Evolutionary conservation across 2,113 vertebrate genomes (phyloP).

Genomic region (Glaucomys volans): DNA sequence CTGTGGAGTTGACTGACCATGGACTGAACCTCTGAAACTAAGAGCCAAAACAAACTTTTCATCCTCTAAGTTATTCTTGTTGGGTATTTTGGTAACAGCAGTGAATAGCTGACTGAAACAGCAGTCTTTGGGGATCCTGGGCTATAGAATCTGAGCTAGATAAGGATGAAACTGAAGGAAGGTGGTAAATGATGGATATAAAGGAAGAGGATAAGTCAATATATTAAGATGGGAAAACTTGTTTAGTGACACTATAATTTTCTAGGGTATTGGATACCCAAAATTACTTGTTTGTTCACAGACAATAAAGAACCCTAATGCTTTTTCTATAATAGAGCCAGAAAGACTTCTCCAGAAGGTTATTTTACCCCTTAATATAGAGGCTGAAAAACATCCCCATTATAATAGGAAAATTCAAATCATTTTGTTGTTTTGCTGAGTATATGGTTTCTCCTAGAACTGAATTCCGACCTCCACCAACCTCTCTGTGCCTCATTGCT

Average conservation of each 20-base stretch:
- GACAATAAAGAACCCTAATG: not conserved
- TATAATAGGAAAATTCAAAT: conserved; percentile 16
- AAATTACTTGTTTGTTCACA: not conserved
- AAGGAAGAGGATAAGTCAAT: not conserved
- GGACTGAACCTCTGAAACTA: no score
- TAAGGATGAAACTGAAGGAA: not conserved
- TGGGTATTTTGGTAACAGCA: no score
- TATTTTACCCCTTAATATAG: not conserved
- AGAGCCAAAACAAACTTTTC: no score
- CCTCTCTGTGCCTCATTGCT: not conserved
- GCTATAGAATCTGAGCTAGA: not conserved
- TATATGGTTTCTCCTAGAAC: not conserved
- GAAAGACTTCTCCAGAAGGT: not conserved
- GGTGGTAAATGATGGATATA: not conserved
- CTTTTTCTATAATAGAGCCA: not conserved
- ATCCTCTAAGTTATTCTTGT: no score
- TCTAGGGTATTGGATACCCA: not conserved
- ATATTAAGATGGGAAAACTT: not conserved
- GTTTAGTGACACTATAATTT: not conserved
- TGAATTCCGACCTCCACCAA: not conserved
- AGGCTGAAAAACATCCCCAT: not conserved
- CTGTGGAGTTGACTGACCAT: no score
- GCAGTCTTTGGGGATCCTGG: not conserved
- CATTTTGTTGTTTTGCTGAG: not conserved
- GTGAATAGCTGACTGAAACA: no score